Conservation (phyloP, 2,797 vertebrate genomes). For the Aplochiton taeniatus region DNA sequence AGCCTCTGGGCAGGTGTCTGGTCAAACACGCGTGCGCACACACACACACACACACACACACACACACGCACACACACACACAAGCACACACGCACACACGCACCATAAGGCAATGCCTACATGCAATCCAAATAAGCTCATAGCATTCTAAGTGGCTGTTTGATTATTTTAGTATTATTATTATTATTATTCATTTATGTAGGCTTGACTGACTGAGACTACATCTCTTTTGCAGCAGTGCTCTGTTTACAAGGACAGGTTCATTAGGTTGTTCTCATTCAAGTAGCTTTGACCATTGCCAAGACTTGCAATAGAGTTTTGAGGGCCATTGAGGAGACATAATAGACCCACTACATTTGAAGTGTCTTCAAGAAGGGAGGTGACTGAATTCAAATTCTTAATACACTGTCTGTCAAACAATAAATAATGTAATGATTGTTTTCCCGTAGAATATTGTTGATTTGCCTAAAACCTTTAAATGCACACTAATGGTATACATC, state of each 20-base stretch:
- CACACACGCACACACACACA: not conserved
- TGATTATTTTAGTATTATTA: too few relatives aligned
- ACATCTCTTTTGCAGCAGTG: slow-evolving; percentile 26
- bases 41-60: slow-evolving; percentile 9
- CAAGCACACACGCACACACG: not conserved
- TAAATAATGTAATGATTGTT: too few relatives aligned
- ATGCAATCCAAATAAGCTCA: not conserved
- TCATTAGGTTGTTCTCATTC: slow-evolving; percentile 50
- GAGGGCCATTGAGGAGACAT: slow-evolving; percentile 17
- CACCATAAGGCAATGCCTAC: slow-evolving; percentile 7
- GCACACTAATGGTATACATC: too few relatives aligned
- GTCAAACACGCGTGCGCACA: slow-evolving; percentile 38
- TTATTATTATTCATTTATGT: too few relatives aligned
- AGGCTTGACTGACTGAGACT: too few relatives aligned
- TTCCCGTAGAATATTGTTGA: not conserved
- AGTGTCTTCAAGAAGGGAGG: slow-evolving; percentile 19
- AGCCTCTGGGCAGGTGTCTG: slow-evolving; percentile 75
- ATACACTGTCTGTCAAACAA: not conserved
- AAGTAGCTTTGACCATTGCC: slow-evolving; percentile 52
- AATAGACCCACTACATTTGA: slow-evolving; percentile 25
- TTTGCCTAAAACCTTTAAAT: not conserved
- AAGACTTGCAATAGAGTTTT: slow-evolving; percentile 30
- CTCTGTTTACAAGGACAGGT: slow-evolving; percentile 53
- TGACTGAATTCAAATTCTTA: slow-evolving; percentile 20
- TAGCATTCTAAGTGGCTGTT: too few relatives aligned